Conservation (phyloP, 2,888 invertebrate species). For the Polyploca ridens region DNA sequence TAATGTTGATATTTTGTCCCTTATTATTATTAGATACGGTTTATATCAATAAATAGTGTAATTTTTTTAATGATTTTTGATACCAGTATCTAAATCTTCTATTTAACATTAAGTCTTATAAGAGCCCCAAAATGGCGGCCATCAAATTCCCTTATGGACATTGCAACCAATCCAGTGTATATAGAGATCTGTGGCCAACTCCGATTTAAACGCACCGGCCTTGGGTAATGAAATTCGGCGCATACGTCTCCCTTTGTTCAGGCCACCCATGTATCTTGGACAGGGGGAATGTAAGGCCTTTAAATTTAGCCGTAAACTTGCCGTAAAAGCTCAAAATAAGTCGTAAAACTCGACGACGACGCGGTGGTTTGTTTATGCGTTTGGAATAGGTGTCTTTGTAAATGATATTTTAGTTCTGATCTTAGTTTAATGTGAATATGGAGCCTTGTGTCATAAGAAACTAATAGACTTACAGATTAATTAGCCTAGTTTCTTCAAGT, state of each 20-base stretch:
- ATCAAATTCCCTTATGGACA: neutral
- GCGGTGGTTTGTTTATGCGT: conserved; percentile 33
- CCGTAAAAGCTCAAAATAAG: conserved; percentile 55
- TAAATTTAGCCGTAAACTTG: conserved; percentile 59
- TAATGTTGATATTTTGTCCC: too few species aligned
- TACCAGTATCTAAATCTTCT: too few species aligned
- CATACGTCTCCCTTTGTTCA: conserved; percentile 24
- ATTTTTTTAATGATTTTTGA: too few species aligned
- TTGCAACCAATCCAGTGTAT: neutral
- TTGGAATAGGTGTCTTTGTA: conserved; percentile 23
- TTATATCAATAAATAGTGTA: too few species aligned
- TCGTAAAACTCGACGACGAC: conserved; percentile 46
- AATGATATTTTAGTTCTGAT: neutral
- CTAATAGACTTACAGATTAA: too few species aligned
- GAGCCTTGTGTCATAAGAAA: too few species aligned
- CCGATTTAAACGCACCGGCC: neutral
- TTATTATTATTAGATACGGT: too few species aligned
- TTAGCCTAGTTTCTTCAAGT: too few species aligned
- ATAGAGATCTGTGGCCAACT: neutral
- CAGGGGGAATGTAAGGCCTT: conserved; percentile 26
- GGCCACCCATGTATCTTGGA: conserved; percentile 31
- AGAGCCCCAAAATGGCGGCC: neutral
- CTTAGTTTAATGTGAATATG: too few species aligned
- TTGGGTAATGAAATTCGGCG: conserved; percentile 14
- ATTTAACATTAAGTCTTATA: too few species aligned